These are phyloP conservation scores for Acromyrmex charruanus DNA, from an alignment of 1,140 invertebrate genomes.

Conservation along the genomic window DNA sequence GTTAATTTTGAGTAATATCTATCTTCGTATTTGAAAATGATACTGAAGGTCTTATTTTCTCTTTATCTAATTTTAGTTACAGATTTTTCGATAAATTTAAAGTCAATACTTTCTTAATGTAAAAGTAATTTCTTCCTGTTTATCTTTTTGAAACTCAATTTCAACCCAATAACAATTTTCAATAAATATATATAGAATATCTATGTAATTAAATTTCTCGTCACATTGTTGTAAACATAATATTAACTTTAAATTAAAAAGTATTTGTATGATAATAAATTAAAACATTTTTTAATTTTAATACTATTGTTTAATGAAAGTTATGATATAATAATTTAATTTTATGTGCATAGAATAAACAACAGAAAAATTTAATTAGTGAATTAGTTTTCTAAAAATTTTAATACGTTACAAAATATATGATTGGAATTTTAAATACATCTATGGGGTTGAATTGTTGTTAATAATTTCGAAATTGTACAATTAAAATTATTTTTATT, in stretches of 20 bases:
- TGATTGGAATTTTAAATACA: not conserved
- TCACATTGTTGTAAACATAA: not conserved
- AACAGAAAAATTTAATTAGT: not conserved
- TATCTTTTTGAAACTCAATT: constrained; percentile 9
- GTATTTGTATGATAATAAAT: not conserved
- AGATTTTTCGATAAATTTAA: not conserved
- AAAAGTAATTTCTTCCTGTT: not conserved
- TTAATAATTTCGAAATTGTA: constrained; percentile 10
- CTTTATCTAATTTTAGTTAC: not conserved
- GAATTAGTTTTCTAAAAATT: not conserved
- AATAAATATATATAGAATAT: not conserved
- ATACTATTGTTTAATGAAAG: not conserved
- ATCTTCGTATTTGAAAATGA: not conserved
- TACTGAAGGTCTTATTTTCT: not conserved
- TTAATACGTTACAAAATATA: not conserved
- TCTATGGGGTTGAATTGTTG: not conserved
- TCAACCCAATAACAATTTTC: not conserved
- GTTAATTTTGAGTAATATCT: not conserved
- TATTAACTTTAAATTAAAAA: constrained; percentile 10
- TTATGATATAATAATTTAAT: not conserved
- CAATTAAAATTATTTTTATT: constrained; percentile 10
- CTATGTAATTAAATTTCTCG: constrained; percentile 2
- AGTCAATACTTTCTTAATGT: not conserved
- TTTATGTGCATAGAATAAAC: not conserved
- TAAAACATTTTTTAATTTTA: not conserved